Percentiles rank a stretch among this genome's conserved stretches.
phyloP scores from a whole-genome alignment of 1,140 invertebrate species.

The Zophobas morio region DNA sequence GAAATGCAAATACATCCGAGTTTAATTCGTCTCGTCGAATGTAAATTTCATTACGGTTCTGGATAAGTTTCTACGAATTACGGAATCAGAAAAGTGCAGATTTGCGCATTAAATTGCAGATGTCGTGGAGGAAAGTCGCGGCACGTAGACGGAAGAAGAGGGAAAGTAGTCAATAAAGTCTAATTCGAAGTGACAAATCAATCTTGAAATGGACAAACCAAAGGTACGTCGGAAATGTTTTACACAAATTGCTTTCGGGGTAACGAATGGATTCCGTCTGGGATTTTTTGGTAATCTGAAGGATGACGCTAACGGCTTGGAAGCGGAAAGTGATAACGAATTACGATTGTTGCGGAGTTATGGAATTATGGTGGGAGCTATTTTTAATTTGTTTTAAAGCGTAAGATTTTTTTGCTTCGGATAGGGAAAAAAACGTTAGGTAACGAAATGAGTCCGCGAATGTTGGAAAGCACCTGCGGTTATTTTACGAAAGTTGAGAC shows the following conservation, averaged over 20 bases:
- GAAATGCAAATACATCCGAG: conserved; percentile 30
- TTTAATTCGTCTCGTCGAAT: conserved; percentile 26
- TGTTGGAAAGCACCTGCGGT: too few relatives aligned
- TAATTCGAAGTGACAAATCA: conserved; percentile 26
- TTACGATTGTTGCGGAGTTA: too few relatives aligned
- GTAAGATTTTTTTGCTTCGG: too few relatives aligned
- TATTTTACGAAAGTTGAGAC: too few relatives aligned
- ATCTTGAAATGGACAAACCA: conserved; percentile 25
- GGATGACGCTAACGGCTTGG: background rate
- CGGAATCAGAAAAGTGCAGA: background rate
- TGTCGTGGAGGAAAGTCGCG: background rate
- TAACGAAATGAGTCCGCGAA: too few relatives aligned
- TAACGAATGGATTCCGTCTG: background rate
- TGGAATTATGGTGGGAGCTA: too few relatives aligned
- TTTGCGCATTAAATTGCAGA: background rate
- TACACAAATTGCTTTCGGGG: conserved; percentile 22
- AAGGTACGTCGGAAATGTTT: conserved; percentile 5
- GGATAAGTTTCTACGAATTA: background rate
- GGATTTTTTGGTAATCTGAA: conserved; percentile 1
- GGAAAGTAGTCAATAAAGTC: background rate
- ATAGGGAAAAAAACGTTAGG: too few relatives aligned
- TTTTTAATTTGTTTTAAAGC: too few relatives aligned
- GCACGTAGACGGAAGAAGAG: background rate
- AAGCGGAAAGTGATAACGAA: background rate
- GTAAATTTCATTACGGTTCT: conserved; percentile 20